phyloP scores from a whole-genome alignment of 2,797 vertebrate genomes.

The Paedocypris micromegethes region DNA sequence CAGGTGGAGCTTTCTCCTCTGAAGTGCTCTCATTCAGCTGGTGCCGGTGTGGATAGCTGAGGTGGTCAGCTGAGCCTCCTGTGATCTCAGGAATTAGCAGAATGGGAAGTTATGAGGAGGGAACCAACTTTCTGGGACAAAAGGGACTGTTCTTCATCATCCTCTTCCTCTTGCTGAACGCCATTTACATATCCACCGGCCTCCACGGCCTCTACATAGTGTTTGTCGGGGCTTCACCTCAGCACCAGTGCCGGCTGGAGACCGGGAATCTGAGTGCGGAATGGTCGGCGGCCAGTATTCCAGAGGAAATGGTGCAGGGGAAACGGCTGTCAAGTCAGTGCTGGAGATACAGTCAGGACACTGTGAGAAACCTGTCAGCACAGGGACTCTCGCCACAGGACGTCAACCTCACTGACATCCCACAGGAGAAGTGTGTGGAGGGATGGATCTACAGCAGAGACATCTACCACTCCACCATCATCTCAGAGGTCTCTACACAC shows the following conservation, averaged over 20 bases:
- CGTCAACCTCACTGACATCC: conserved; percentile 68
- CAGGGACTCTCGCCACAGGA: conserved; percentile 67
- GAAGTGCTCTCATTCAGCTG: neutral
- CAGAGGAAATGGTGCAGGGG: conserved; percentile 60
- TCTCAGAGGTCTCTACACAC: conserved; percentile 64
- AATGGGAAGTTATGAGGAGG: conserved; percentile 79
- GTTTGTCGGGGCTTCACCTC: conserved; percentile 75
- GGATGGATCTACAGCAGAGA: conserved; percentile 75
- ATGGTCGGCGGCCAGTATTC: conserved; percentile 76
- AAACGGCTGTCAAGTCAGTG: conserved; percentile 64
- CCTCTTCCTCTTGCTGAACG: conserved; percentile 80
- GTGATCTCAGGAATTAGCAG: conserved; percentile 7
- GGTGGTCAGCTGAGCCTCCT: neutral
- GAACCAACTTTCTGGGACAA: conserved; percentile 76
- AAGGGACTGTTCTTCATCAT: conserved; percentile 77
- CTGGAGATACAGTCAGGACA: conserved; percentile 68
- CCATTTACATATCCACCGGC: conserved; percentile 81
- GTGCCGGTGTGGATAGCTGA: neutral
- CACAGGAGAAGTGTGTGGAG: conserved; percentile 74
- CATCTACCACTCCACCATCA: conserved; percentile 68
- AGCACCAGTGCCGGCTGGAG: conserved; percentile 76
- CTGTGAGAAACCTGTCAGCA: conserved; percentile 73
- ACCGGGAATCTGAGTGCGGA: conserved; percentile 73
- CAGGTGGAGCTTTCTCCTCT: neutral
- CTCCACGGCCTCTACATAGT: conserved; percentile 78